phyloP scores from a whole-genome alignment of 2,888 invertebrate species.

The Chrysodeixis includens region DNA sequence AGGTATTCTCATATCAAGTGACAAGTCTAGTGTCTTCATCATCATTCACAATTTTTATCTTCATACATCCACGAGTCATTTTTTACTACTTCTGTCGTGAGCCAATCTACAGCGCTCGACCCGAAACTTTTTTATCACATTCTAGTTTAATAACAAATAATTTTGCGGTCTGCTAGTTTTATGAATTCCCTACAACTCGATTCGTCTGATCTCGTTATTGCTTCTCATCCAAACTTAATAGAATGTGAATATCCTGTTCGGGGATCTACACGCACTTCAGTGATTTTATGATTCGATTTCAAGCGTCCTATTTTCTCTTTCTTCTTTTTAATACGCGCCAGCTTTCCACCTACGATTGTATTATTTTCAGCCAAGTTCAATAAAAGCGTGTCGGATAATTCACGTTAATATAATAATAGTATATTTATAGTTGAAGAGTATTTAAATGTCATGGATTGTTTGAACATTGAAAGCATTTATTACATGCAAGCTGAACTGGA shows the following conservation, averaged over 20 bases:
- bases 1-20: no score
- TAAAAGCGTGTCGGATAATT: background rate
- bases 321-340: background rate
- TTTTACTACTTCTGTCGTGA: background rate
- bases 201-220: constrained; percentile 1
- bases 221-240: background rate
- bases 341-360: background rate
- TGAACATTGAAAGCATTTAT: no score
- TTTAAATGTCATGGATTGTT: no score
- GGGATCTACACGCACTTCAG: background rate
- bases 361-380: background rate
- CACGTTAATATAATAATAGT: background rate
- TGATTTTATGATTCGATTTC: background rate
- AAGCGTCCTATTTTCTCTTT: background rate
- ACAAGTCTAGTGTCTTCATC: no score
- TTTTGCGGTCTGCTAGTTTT: constrained; percentile 4
- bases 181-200: constrained; percentile 1
- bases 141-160: background rate
- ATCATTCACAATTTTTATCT: background rate
- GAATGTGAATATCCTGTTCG: background rate
- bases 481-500: no score
- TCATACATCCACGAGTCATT: background rate
- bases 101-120: background rate
- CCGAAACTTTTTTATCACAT: background rate
- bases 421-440: no score